Evolutionary conservation across 1,140 invertebrate species (phyloP).

Genomic region (Papilio xuthus): DNA sequence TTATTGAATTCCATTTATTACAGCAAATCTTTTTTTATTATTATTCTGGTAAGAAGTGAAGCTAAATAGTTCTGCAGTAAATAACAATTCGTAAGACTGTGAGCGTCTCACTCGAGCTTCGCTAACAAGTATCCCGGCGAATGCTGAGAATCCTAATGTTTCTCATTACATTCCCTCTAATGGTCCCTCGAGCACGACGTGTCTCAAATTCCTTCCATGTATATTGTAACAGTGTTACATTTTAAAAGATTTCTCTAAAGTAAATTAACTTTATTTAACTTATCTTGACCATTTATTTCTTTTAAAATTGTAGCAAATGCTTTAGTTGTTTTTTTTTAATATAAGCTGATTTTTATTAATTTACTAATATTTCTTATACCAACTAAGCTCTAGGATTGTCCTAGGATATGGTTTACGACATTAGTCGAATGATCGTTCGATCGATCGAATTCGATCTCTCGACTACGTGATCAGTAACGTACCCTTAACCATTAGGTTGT

Average conservation of each 20-base stretch:
- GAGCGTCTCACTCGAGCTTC: not conserved
- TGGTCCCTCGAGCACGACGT: constrained; percentile 26
- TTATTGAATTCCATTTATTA: not conserved
- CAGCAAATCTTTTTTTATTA: not conserved
- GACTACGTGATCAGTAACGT: no score
- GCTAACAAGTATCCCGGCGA: constrained; percentile 7
- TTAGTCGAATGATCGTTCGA: no score
- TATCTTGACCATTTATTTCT: not conserved
- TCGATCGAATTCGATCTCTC: no score
- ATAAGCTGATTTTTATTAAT: no score
- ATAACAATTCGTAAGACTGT: not conserved
- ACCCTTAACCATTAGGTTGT: no score
- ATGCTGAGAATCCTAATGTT: constrained; percentile 27
- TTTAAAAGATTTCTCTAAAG: not conserved
- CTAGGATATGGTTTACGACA: no score
- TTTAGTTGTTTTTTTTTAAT: no score
- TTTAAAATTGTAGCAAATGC: not conserved
- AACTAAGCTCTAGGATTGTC: no score
- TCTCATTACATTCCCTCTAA: constrained; percentile 26
- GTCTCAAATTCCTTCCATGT: constrained; percentile 21
- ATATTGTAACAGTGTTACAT: not conserved
- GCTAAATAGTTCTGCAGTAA: not conserved
- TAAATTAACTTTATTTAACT: not conserved
- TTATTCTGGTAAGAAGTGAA: not conserved
- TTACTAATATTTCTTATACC: no score